These are phyloP conservation scores for Antigone vipio DNA, from an alignment of 2,113 vertebrate genomes.

Conservation along the genomic window DNA sequence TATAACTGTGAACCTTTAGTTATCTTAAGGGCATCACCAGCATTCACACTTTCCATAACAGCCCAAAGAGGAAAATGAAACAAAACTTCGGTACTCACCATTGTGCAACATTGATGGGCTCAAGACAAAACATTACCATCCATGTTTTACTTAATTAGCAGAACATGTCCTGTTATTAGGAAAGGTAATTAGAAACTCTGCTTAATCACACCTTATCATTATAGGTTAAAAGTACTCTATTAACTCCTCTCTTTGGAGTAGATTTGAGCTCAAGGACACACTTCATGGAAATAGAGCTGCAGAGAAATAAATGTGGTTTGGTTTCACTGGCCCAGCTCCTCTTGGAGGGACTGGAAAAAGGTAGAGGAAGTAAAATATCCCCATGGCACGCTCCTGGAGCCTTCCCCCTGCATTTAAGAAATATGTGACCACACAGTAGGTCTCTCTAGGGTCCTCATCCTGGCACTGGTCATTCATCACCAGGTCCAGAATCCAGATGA, in stretches of 20 bases:
- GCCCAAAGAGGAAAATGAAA: background rate
- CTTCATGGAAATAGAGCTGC: background rate
- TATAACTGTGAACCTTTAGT: background rate
- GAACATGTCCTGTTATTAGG: background rate
- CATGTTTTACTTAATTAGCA: background rate
- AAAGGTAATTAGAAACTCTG: background rate
- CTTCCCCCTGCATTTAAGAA: background rate
- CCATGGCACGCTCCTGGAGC: background rate
- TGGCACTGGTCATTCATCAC: background rate
- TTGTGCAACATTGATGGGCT: background rate
- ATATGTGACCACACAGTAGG: background rate
- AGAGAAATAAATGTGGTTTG: background rate
- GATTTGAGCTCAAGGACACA: background rate
- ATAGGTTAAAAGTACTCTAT: background rate
- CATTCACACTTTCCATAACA: background rate
- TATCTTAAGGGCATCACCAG: background rate
- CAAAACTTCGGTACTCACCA: background rate
- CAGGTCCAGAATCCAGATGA: background rate
- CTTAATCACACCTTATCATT: background rate
- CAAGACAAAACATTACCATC: background rate
- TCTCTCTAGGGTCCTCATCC: background rate
- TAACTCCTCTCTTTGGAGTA: background rate
- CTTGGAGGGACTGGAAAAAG: background rate
- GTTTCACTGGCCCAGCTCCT: background rate
- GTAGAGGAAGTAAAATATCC: background rate